phyloP scores from a whole-genome alignment of 2,888 invertebrate species.

The Schizaphis graminum region DNA sequence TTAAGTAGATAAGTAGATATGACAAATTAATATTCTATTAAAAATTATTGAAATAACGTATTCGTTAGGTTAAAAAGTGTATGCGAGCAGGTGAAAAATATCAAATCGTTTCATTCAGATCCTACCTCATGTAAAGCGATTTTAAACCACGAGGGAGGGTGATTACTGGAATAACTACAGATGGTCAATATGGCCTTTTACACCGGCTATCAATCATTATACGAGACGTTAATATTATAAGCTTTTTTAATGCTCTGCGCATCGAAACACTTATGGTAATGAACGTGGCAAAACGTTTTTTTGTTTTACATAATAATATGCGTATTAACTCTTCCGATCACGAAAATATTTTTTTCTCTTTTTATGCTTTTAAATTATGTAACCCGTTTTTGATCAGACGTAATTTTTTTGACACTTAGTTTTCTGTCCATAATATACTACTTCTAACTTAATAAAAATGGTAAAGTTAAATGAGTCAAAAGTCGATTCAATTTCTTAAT shows the following conservation, averaged over 20 bases:
- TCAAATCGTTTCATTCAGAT: neutral
- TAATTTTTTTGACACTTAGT: neutral
- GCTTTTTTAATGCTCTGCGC: neutral
- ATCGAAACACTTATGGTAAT: neutral
- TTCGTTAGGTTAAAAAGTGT: neutral
- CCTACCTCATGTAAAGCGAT: neutral
- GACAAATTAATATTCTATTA: neutral
- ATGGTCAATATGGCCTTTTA: neutral
- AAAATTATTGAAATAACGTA: neutral
- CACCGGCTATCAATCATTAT: neutral
- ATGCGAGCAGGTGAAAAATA: neutral
- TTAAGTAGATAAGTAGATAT: neutral
- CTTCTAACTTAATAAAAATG: neutral
- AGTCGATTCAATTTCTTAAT: neutral
- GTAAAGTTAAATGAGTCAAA: neutral
- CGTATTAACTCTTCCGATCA: neutral
- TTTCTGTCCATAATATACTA: neutral
- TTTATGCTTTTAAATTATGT: neutral
- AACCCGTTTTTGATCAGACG: neutral
- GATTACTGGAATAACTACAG: neutral
- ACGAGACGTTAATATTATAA: neutral
- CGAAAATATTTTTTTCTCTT: neutral
- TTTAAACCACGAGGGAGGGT: neutral
- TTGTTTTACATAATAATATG: neutral
- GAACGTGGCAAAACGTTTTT: neutral